Base-by-base conservation (phyloP, 2,113 vertebrate genomes). In the Malurus elegans region DNA sequence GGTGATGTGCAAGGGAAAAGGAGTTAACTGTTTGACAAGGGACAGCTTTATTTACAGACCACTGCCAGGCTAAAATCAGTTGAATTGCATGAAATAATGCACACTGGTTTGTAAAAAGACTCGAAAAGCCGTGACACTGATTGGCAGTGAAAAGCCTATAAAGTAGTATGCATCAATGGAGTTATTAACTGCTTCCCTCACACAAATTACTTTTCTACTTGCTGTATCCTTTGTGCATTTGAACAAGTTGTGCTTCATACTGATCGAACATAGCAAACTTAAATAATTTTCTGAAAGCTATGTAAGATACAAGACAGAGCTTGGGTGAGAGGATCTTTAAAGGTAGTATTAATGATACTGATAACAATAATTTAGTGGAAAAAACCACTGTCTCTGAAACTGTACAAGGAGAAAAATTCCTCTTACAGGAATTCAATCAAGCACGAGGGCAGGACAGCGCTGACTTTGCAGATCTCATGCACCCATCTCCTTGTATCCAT, bases 61-160 rank as follows among this genome's bases (percentile, higher is more conserved):
- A 65, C 92, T 93, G 54, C 69, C 61, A 79, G 66, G 86, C 90
- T 94, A 86, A 90, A 91, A 93, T 61, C 78, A 45, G 86, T 47
- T 76, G 91, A 91, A 86, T 70, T 82, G 71, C 2, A 2, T 86
- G 75, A 88, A 93, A 79, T 76, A 61, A 70, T 47, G 82, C 85
- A 60, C 40, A 10, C 45, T 94, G 92, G 36, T 82, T 94, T 0
- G 4, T 78, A 92, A 93, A 89, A 91, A 78, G 82, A 57, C 51
- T 34, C 56, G 60, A 50, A 93, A 88, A 88, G 79, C 88, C 31
- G 1, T 92, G 92, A 92, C 78, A 71, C 51, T 95, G 95, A 93
- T 89, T 94, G 95, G 69, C 86, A 85, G 79, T 78, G 91, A 84
- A 95, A 92, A 90, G 75, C 75, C 83, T 60, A 12, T 80, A 78